Base-by-base conservation (phyloP, 2,797 vertebrate genomes). In the Manis javanica region DNA sequence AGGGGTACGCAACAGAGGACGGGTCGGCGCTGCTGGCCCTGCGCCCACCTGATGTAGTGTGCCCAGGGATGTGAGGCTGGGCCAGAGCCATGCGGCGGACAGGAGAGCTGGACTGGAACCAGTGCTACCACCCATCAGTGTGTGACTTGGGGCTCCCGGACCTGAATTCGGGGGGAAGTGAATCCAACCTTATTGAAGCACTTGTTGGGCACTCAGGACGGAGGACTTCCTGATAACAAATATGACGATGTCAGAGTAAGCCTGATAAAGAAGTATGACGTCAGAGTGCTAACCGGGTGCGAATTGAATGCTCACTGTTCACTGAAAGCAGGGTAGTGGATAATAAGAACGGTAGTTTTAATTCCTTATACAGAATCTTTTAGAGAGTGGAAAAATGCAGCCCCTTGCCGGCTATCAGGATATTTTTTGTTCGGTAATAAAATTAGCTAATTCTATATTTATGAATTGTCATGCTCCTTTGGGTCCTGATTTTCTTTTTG, bases 41-140 rank as follows among this genome's bases (percentile, higher is more conserved):
- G 26, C 8, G 26, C 24, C 14, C 69, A 72, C 46, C n/a, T 0
- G 1, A 57, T 0, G 29, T 2, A 8, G 39, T 2, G 31, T 0
- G 9, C 19, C 29, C 59, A 3, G 49, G 29, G 3, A n/a, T 34
- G 3, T 9, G 7, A 24, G 75, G 6, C 7, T 7, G 42, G 55
- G 57, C 21, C 6, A 1, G 57, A 26, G 13, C 53, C 0, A 1
- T 19, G 61, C 10, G 37, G 29, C 16, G 7, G 55, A 12, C 3
- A 2, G 42, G 46, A 46, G 9, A 4, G 84, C 39, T 1, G 53
- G 39, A 10, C 46, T 37, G 0, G 29, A 34, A 31, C 37, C n/a
- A 3, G 93, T 2, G 11, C 39, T 37, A 51, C 31, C 77, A 42
- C 82, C 10, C 3, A 4, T 23, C 74, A 0, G 34, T 29, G 15